Evolutionary conservation across 2,113 vertebrate genomes (phyloP).

Genomic region (Siniperca chuatsi): DNA sequence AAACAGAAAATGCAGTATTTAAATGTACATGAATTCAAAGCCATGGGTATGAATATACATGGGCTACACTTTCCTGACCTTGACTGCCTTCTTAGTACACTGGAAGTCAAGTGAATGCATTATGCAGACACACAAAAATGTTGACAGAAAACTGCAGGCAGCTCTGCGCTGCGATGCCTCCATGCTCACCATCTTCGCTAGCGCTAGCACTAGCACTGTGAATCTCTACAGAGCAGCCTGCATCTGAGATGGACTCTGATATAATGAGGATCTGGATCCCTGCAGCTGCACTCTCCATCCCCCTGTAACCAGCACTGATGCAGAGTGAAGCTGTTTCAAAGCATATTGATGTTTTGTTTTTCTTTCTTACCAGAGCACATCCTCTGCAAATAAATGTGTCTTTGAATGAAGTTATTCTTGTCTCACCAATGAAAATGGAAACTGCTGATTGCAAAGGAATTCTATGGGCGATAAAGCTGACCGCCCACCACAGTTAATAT

Average conservation of each 20-base stretch:
- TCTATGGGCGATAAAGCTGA: constrained; percentile 50
- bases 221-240: constrained; percentile 40
- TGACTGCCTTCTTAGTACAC: constrained; percentile 8
- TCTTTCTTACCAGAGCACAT: constrained; percentile 26
- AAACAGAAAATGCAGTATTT: constrained; percentile 26
- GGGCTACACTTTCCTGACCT: constrained; percentile 32
- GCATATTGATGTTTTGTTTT: constrained; percentile 64
- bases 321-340: constrained; percentile 27
- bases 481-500: constrained; percentile 57
- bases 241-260: constrained; percentile 45
- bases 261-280: constrained; percentile 50
- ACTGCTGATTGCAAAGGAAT: constrained; percentile 61
- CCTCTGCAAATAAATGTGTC: constrained; percentile 65
- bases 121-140: constrained; percentile 43
- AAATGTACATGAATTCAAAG: constrained; percentile 22
- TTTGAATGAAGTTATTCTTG: constrained; percentile 60
- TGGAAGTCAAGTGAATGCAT: constrained; percentile 44
- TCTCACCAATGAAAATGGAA: constrained; percentile 55
- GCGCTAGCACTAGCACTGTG: background rate
- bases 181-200: background rate
- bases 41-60: constrained; percentile 49
- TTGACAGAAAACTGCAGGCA: constrained; percentile 24
- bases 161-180: background rate
- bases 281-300: constrained; percentile 27
- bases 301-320: constrained; percentile 39